Conservation (phyloP, 2,113 vertebrate species). For the Myanophis thanlyinensis region DNA sequence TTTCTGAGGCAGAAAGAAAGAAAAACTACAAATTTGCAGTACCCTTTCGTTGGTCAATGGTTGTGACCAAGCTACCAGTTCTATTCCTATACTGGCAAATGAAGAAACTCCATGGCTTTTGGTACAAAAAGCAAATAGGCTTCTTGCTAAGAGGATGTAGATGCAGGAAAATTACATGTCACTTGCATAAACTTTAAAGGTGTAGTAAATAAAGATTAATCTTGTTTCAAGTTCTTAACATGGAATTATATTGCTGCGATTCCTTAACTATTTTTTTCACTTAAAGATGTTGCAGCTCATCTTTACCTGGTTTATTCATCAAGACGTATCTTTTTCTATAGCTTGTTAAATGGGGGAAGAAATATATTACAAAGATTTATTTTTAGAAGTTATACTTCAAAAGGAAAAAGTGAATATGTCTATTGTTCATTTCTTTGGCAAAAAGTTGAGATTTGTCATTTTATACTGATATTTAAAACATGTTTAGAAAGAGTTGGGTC, state of each 20-base stretch:
- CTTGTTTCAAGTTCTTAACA: constrained; percentile 32
- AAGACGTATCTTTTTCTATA: constrained; percentile 86
- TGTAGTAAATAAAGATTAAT: not conserved
- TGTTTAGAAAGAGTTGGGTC: not conserved
- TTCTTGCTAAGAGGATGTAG: not conserved
- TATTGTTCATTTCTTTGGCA: not conserved
- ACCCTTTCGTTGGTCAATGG: not conserved
- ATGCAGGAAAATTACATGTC: not conserved
- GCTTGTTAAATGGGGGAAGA: constrained; percentile 38
- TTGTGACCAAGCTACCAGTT: not conserved
- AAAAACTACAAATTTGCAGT: not conserved
- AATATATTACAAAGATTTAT: not conserved
- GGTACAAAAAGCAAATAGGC: not conserved
- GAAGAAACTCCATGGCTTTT: not conserved
- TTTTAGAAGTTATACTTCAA: not conserved
- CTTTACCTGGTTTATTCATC: constrained; percentile 73
- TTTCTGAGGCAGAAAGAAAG: not conserved
- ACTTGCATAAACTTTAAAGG: constrained; percentile 20
- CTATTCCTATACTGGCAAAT: not conserved
- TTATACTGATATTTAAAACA: not conserved
- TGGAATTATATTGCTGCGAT: constrained; percentile 61
- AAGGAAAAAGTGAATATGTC: not conserved
- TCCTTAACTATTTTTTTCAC: constrained; percentile 77
- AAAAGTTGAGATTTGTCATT: not conserved
- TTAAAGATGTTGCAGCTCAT: constrained; percentile 71